phyloP scores from a whole-genome alignment of 2,797 vertebrate species.

The Danio tinwini region DNA sequence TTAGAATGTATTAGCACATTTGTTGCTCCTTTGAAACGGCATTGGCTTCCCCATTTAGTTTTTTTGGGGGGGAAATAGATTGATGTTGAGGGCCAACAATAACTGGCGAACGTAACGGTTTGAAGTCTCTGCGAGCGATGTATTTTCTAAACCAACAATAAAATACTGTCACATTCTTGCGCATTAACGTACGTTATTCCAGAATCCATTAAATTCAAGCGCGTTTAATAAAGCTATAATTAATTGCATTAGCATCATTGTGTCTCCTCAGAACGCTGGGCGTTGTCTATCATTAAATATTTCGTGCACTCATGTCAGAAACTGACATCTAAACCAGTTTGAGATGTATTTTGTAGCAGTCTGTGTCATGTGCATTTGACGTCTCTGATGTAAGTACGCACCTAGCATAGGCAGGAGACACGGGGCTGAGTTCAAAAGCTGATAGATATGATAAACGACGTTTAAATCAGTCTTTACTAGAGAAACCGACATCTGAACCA shows the following conservation, averaged over 20 bases:
- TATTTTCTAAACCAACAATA: not conserved
- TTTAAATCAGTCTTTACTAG: not conserved
- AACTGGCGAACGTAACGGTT: constrained; percentile 12
- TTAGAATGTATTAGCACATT: not conserved
- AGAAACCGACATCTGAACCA: not conserved
- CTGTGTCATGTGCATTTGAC: not conserved
- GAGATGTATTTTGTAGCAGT: not conserved
- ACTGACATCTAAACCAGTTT: not conserved
- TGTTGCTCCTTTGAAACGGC: not conserved
- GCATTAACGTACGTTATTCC: not conserved
- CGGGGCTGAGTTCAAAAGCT: constrained; percentile 11
- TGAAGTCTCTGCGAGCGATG: not conserved
- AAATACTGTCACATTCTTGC: not conserved
- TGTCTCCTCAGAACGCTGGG: constrained; percentile 73
- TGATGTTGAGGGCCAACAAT: constrained; percentile 15
- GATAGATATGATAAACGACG: not conserved
- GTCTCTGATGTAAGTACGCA: not conserved
- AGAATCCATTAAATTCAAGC: constrained; percentile 18
- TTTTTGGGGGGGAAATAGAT: not conserved
- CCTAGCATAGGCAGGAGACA: not conserved
- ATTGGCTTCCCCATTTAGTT: not conserved
- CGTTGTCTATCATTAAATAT: constrained; percentile 71
- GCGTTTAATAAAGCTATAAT: constrained; percentile 74
- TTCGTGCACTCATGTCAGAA: constrained; percentile 20
- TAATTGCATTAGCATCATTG: constrained; percentile 54